Evolutionary conservation across 2,888 invertebrate species (phyloP).

Genomic region (Tenthredo mesomela): DNA sequence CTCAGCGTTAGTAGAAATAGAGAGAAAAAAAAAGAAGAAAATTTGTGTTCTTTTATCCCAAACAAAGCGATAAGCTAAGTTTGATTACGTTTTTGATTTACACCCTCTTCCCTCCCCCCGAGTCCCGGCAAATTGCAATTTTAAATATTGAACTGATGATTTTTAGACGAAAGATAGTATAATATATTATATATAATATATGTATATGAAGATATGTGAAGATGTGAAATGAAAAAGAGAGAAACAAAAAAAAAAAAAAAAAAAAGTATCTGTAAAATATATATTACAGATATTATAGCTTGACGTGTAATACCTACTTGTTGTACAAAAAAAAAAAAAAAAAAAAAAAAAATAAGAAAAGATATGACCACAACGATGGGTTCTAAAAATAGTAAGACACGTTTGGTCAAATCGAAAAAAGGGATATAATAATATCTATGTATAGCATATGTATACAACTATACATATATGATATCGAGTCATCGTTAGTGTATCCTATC

Average conservation of each 20-base stretch:
- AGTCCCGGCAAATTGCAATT: background rate
- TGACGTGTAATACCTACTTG: slow-evolving; percentile 26
- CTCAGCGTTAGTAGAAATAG: background rate
- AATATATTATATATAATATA: background rate
- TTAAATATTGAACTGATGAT: background rate
- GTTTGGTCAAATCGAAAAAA: background rate
- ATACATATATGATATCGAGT: background rate
- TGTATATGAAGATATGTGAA: background rate
- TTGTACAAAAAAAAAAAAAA: background rate
- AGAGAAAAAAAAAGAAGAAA: no score
- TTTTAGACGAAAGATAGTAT: background rate
- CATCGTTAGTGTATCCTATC: slow-evolving; percentile 14
- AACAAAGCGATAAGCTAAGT: background rate
- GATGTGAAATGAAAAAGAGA: background rate
- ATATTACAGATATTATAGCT: slow-evolving; percentile 2
- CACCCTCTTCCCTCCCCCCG: no score
- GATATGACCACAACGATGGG: background rate
- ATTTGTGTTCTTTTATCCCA: background rate
- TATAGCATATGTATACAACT: slow-evolving; percentile 3
- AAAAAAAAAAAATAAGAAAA: background rate
- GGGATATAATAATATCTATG: background rate
- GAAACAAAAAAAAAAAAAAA: background rate
- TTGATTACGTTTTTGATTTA: background rate
- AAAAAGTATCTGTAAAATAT: background rate
- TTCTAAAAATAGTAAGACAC: background rate